These are phyloP conservation scores for Cryptops parisi DNA, from an alignment of 2,888 invertebrate genomes.

Conservation along the genomic window DNA sequence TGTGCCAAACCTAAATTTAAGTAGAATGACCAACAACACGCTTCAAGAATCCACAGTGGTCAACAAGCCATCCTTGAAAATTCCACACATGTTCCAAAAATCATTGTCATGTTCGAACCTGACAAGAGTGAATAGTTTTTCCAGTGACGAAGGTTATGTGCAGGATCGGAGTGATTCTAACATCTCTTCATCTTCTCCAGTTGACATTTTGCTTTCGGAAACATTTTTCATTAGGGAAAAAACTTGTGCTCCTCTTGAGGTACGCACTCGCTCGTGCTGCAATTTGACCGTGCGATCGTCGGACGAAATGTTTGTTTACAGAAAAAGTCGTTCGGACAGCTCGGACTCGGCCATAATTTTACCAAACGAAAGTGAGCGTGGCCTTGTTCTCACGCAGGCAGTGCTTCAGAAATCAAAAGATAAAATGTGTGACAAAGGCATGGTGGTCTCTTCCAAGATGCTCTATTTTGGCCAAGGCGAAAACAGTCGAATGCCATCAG, in stretches of 20 bases:
- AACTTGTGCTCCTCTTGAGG: background rate
- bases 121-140: background rate
- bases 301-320: background rate
- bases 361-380: conserved; percentile 11
- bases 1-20: too few relatives aligned
- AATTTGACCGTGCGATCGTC: background rate
- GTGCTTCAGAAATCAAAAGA: background rate
- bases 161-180: background rate
- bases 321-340: conserved; percentile 13
- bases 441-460: background rate
- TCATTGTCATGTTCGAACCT: conserved; percentile 9
- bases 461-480: background rate
- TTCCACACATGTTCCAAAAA: background rate
- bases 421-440: too few relatives aligned
- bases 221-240: background rate
- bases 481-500: conserved; percentile 53
- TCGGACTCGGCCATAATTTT: conserved; percentile 15
- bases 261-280: conserved; percentile 4
- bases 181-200: background rate
- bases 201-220: background rate
- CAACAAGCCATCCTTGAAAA: background rate
- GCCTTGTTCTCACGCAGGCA: background rate
- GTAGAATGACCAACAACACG: background rate
- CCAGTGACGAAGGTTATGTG: conserved; percentile 12
- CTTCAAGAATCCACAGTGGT: background rate